Percentiles rank a stretch among this genome's conserved stretches.
Conservation (phyloP, 2,113 vertebrate species). For the Notiomystis cincta region DNA sequence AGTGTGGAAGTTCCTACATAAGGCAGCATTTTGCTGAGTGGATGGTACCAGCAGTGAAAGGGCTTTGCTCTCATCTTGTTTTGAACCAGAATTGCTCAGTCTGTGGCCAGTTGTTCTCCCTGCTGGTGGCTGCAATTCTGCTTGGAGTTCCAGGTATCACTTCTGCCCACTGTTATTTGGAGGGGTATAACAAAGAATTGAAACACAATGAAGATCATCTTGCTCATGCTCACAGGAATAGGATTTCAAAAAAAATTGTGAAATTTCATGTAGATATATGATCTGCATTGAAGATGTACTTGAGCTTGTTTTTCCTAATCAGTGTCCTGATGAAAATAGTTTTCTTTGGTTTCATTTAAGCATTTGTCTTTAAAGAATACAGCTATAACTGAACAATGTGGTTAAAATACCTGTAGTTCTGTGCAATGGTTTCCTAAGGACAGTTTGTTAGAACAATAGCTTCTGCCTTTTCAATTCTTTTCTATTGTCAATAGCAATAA, state of each 20-base stretch:
- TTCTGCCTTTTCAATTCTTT: not conserved
- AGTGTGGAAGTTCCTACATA: not conserved
- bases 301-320: not conserved
- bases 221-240: not conserved
- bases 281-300: not conserved
- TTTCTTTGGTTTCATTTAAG: not conserved
- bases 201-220: not conserved
- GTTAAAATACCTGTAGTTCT: not conserved
- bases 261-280: not conserved
- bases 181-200: not conserved
- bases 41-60: not conserved
- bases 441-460: not conserved
- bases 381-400: not conserved
- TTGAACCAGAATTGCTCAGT: not conserved
- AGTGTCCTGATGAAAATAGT: not conserved
- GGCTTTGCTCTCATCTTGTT: not conserved
- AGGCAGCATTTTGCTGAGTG: not conserved
- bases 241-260: not conserved
- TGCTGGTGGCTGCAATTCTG: not conserved
- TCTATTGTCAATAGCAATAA: not conserved
- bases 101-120: not conserved
- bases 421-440: not conserved
- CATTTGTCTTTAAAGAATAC: not conserved
- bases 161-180: rapidly evolving
- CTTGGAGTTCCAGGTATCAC: not conserved